Evolutionary conservation across 2,797 vertebrate species (phyloP), one percentile per base, ranked within the genome.

Genomic region (Sebastes minor): DNA sequence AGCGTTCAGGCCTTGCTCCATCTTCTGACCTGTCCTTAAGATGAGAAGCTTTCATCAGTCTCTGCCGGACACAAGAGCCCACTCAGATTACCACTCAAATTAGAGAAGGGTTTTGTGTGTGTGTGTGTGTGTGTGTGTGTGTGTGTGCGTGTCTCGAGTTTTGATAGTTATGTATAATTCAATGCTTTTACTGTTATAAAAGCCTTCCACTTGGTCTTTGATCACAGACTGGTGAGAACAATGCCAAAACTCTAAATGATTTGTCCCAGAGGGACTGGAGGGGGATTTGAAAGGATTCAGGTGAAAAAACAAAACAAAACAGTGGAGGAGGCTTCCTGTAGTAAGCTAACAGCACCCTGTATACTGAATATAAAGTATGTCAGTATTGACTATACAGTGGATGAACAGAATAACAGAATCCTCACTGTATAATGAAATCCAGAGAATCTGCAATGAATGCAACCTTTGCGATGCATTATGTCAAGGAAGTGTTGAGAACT

Each of bases 11-110:
- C 81, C 81, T 78, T 38, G 30, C 87, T 87, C 71, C 86, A 86
- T 94, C 92, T 87, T 82, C 92, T 91, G 89, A 94, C 92, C 94
- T 75, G 90, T 91, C 89, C 92, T 90, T 72, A 80, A 91, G 90
- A 95, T 86, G 91, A 95, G 92, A 90, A 63, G 91, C 95, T 96
- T 96, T 95, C 94, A 95, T 95, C 94, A 95, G 93, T 74, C 88
- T 87, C 71, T 49, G 76, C 76, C 27, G 78, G 89, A 93, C 92
- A 93, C 89, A 90, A 94, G 92, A 93, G 94, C 88, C 91, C 94
- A 95, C 95, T 95, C 91, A 90, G 91, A 88, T 52, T 52, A 91
- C 38, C 91, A 82, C 71, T 90, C 83, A 92, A 94, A 95, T 95
- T 94, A 93, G 92, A 90, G 75, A 78, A 80, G 83, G 72, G 83